Conservation (phyloP, 2,113 vertebrate species). For the Excalfactoria chinensis region DNA sequence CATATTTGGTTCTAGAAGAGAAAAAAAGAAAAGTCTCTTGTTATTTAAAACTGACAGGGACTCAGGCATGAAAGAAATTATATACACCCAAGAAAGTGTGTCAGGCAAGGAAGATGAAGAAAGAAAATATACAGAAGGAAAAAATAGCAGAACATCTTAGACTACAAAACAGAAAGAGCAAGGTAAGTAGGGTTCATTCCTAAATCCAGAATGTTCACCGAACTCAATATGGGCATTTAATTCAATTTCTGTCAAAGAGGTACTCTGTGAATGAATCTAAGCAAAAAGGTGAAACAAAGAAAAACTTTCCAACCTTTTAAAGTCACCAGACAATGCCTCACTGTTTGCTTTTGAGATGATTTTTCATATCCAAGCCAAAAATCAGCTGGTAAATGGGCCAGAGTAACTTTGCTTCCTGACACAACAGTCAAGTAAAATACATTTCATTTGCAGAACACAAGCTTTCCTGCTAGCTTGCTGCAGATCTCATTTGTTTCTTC, state of each 20-base stretch:
- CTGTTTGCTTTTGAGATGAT: not conserved
- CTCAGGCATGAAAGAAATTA: not conserved
- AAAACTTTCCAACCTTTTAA: not conserved
- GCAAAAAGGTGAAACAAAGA: not conserved
- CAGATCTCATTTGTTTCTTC: constrained; percentile 5
- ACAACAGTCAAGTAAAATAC: not conserved
- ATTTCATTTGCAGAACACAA: not conserved
- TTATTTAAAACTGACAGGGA: constrained; percentile 21
- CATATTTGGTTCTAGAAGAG: not conserved
- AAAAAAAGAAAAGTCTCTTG: not conserved
- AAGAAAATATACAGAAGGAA: not conserved
- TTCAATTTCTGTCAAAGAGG: not conserved
- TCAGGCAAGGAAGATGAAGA: not conserved
- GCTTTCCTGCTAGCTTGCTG: not conserved
- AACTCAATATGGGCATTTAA: not conserved
- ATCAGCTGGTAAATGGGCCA: not conserved
- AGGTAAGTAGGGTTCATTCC: not conserved
- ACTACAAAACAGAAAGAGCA: not conserved
- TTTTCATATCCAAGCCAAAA: constrained; percentile 21
- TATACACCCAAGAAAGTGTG: not conserved
- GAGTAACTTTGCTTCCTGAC: not conserved
- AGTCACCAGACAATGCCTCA: not conserved
- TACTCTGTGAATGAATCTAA: not conserved
- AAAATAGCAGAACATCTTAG: not conserved
- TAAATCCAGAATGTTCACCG: not conserved